Percentiles rank a stretch among this genome's conserved stretches.
Conservation (phyloP, 35 echinoderm and acorn worm species). For the Strongylocentrotus purpuratus region DNA sequence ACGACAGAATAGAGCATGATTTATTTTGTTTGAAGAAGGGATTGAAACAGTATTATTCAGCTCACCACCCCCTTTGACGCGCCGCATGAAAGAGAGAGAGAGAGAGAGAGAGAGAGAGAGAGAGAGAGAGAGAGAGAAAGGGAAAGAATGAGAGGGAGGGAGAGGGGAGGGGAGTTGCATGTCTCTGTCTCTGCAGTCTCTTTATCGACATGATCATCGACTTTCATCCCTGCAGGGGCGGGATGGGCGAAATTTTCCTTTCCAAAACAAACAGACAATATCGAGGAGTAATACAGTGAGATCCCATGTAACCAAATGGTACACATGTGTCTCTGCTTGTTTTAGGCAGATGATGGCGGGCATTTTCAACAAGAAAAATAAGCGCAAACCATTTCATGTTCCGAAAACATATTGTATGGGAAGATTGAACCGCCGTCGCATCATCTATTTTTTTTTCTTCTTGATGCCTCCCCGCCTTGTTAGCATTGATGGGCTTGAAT, state of each 20-base stretch:
- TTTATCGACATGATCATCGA: background rate
- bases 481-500: background rate
- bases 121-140: background rate
- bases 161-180: background rate
- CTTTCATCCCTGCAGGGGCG: background rate
- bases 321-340: conserved; percentile 36
- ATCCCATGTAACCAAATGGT: background rate
- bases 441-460: background rate
- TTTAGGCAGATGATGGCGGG: conserved; percentile 23
- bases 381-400: background rate
- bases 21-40: conserved; percentile 14
- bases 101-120: background rate
- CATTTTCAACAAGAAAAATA: background rate
- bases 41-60: background rate
- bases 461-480: background rate
- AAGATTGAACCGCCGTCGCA: background rate
- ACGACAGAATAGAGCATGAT: background rate
- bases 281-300: background rate
- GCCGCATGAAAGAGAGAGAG: background rate
- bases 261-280: background rate
- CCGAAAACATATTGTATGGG: background rate
- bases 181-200: background rate
- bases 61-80: background rate
- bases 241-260: background rate
- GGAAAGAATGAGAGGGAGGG: background rate